phyloP scores from a whole-genome alignment of 2,113 vertebrate species.

The Hippolais icterina region DNA sequence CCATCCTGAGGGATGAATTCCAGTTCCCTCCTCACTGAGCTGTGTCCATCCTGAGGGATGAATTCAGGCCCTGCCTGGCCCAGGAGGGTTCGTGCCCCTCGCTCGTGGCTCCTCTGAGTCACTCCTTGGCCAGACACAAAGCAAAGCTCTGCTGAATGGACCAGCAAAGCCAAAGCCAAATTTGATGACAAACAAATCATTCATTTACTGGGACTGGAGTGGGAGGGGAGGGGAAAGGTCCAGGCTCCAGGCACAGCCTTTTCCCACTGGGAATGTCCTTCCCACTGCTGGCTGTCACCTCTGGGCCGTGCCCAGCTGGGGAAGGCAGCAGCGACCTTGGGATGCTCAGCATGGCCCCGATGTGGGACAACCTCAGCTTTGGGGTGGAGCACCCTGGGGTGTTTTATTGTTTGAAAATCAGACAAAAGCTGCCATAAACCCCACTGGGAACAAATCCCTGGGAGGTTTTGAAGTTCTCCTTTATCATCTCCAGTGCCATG shows the following conservation, averaged over 20 bases:
- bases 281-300: background rate
- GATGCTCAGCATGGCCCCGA: background rate
- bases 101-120: conserved; percentile 21
- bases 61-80: background rate
- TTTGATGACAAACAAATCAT: background rate
- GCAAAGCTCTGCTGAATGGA: conserved; percentile 11
- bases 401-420: background rate
- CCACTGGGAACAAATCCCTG: background rate
- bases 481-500: background rate
- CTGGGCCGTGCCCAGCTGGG: background rate
- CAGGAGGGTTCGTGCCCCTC: background rate
- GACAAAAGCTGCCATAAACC: background rate
- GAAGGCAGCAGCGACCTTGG: background rate
- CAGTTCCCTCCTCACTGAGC: background rate
- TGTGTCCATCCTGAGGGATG: background rate
- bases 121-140: conserved; percentile 41
- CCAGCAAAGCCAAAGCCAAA: background rate
- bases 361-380: background rate
- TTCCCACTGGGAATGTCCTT: background rate
- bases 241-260: background rate
- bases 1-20: background rate
- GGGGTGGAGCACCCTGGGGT: background rate
- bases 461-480: background rate
- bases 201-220: background rate
- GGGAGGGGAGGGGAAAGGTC: background rate